phyloP scores from a whole-genome alignment of 2,113 vertebrate species.

The Onychostoma macrolepis region DNA sequence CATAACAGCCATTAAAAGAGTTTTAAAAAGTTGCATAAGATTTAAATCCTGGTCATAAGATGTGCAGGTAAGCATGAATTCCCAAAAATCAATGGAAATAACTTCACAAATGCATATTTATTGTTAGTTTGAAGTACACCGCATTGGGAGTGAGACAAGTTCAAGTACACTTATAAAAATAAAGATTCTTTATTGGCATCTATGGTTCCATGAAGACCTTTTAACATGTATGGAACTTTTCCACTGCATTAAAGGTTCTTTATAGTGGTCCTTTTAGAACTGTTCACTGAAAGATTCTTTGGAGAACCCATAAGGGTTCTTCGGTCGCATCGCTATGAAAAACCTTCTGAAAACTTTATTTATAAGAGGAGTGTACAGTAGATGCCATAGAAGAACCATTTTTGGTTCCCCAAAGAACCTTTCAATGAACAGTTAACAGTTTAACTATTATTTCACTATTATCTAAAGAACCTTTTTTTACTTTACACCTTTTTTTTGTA shows the following conservation, averaged over 20 bases:
- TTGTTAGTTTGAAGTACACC: not conserved
- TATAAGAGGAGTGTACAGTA: too few species aligned
- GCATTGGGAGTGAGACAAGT: not conserved
- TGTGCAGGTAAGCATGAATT: slow-evolving; percentile 2
- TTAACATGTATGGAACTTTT: not conserved
- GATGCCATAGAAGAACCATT: too few species aligned
- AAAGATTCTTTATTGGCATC: not conserved
- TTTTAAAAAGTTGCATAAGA: not conserved
- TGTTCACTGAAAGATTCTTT: not conserved
- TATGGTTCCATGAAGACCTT: not conserved
- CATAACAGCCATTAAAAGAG: not conserved
- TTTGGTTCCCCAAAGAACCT: too few species aligned
- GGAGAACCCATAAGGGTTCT: not conserved
- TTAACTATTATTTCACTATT: too few species aligned
- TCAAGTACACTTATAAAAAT: not conserved
- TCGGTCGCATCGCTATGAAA: too few species aligned
- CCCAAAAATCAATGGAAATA: not conserved
- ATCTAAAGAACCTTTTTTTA: too few species aligned
- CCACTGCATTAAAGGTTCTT: not conserved
- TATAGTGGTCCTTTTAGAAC: not conserved
- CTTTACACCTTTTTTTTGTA: too few species aligned
- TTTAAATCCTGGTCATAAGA: not conserved
- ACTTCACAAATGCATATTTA: not conserved
- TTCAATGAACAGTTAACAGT: too few species aligned
- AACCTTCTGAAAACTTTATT: too few species aligned